Evolutionary conservation across 37 sponge, comb jelly and placozoan genomes (phyloP), one percentile per base, ranked within the genome.

Genomic region (Geodia barretti): DNA sequence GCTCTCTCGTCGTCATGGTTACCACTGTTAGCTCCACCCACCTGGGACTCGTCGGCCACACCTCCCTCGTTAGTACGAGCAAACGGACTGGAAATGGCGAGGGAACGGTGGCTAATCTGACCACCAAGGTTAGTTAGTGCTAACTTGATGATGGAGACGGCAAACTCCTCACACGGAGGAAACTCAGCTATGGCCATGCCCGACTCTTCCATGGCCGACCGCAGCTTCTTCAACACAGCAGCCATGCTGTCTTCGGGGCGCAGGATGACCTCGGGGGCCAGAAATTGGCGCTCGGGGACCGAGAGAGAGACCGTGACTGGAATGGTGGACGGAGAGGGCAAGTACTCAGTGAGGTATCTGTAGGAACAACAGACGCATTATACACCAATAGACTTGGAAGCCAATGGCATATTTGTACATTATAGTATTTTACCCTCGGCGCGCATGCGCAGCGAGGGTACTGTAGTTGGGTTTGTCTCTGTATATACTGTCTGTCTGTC

Each of bases 201-300:
- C 62, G 69, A 24, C 25, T 82, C 73, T 58, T 82, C 81, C 88
- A 88, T 88, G n/a, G 75, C 40, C 0, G 64, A 28, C 39, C 65
- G 40, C 42, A 88, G 58, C 62, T 76, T 88, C 54, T 70, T 72
- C 59, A 82, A n/a, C 41, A 88, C 62, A 5, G 32, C n/a, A 3
- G 75, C 83, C 88, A 88, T 88, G 26, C 47, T 89, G 63, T 89
- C 90, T 42, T 79, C 80, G 17, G 90, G 90, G 26, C 68, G 73
- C 41, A 89, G 60, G 9, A 89, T 37, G 25, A 84, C 76, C 20
- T 84, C 81, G 29, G 43, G 17, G 41, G 81, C 80, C 8, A 39
- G 33, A 69, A 89, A 89, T 0, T 80, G 33, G 41, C 73, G 83
- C 26, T 84, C 70, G 40, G 90, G 90, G 11, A 89, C 84, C 5